Evolutionary conservation across 2,797 vertebrate genomes (phyloP), one percentile per base, ranked within the genome.

Genomic region (Gymnodraco acuticeps): DNA sequence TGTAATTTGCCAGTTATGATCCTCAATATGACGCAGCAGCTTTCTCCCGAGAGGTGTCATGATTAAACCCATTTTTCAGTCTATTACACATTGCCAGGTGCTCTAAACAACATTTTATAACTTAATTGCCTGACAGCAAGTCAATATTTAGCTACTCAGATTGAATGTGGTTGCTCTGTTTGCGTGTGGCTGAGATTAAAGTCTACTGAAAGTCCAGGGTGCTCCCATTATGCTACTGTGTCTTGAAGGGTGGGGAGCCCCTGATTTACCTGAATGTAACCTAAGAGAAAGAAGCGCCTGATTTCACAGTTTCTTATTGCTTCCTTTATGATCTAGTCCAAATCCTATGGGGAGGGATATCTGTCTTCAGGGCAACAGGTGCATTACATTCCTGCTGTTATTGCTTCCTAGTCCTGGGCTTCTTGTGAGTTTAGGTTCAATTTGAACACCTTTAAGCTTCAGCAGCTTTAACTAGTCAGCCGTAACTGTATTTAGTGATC

Each of bases 351-450:
- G 23, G 42, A 65, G 46, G 42, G 62, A 64, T 70, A 77, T 79
- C 52, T 85, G 78, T 84, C 86, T 79, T 53, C 53, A 52, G 65
- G 77, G 71, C 86, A 81, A 77, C 88, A 88, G 88, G 88, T 91
- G 84, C 74, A 82, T 75, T 75, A 1, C 77, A 78, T 87, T 79
- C 71, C 75, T 82, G 33, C 62, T 85, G 58, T 88, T 87, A 84
- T 87, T 80, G 75, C 76, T 78, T 83, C 70, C 33, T 12, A 62
- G 47, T 77, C 51, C 47, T 17, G 13, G 46, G n/a, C 50, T 85
- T 33, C 54, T 59, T 50, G 63, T 73, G 27, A 73, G 78, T 80
- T 82, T 48, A 81, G 46, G 68, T 75, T 81, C 52, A 75, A 78
- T 61, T 48, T 69, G 62, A 75, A 82, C 69, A 88, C 65, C 72